phyloP scores from a whole-genome alignment of 2,113 vertebrate genomes.

The Amazona vittata region DNA sequence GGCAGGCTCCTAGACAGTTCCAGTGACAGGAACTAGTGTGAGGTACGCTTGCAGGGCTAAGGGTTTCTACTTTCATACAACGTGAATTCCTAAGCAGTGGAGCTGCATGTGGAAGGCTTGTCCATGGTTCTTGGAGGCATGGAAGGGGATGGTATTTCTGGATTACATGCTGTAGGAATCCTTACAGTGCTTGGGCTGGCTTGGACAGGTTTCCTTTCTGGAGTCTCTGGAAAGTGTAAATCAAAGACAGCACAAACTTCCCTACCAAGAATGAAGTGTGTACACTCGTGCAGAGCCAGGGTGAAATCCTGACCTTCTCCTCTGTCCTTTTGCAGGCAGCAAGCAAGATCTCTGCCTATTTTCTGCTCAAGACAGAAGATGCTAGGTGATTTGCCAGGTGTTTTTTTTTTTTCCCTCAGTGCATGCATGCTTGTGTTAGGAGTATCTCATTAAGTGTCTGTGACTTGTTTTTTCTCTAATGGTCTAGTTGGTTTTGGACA shows the following conservation, averaged over 20 bases:
- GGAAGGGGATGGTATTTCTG: neutral
- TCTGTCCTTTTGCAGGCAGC: neutral
- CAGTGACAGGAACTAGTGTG: neutral
- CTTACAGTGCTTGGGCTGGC: neutral
- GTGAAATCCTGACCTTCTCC: neutral
- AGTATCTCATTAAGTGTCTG: neutral
- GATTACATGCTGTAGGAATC: neutral
- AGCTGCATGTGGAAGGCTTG: neutral
- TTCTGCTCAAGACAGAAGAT: neutral
- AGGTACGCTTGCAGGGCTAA: neutral
- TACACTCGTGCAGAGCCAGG: neutral
- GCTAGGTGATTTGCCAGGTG: neutral
- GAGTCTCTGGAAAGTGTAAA: neutral
- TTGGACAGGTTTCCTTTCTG: neutral
- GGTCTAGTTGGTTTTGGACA: neutral
- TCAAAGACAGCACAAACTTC: neutral
- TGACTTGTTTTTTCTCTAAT: neutral
- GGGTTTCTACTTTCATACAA: neutral
- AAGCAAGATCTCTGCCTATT: neutral
- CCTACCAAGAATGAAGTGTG: neutral
- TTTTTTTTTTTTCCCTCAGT: neutral
- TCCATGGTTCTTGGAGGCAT: neutral
- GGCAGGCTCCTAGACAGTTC: neutral
- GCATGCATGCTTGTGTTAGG: rapidly evolving
- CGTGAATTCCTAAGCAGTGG: neutral